Evolutionary conservation across 2,888 invertebrate genomes (phyloP).

Genomic region (Deroplatys truncata): DNA sequence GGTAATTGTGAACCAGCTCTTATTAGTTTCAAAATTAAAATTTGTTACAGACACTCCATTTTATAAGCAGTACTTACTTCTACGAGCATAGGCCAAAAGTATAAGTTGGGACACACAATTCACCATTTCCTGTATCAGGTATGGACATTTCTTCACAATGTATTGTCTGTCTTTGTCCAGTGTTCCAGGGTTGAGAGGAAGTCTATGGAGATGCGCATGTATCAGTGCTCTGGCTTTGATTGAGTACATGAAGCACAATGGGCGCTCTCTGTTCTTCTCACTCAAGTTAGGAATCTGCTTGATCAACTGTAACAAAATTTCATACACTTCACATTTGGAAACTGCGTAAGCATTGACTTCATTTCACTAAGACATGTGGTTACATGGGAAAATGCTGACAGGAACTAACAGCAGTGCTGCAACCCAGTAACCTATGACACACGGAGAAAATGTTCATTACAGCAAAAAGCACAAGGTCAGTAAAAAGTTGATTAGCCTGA

Average conservation of each 20-base stretch:
- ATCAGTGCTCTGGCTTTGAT: conserved; percentile 86
- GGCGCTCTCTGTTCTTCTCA: conserved; percentile 95
- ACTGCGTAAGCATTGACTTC: no score
- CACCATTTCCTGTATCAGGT: conserved; percentile 95
- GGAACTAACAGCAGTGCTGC: no score
- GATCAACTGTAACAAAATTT: conserved; percentile 62
- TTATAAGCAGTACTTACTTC: conserved; percentile 59
- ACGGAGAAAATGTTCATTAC: no score
- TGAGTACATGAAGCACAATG: conserved; percentile 88
- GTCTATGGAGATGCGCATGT: conserved; percentile 91
- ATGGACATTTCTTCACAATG: conserved; percentile 85
- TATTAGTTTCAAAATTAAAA: no score
- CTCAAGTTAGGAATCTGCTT: conserved; percentile 86
- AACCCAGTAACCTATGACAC: no score
- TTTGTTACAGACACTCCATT: background rate
- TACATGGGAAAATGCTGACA: no score
- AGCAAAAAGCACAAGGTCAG: no score
- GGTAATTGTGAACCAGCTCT: no score
- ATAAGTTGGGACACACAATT: conserved; percentile 92
- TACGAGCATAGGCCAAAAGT: conserved; percentile 81
- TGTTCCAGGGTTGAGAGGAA: conserved; percentile 70
- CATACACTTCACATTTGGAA: no score
- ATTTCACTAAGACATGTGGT: no score
- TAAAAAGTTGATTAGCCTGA: no score
- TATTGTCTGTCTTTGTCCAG: conserved; percentile 81